Percentiles rank a stretch among this genome's conserved stretches.
Evolutionary conservation across 2,113 vertebrate species (phyloP).

Genomic region (Lates calcarifer): DNA sequence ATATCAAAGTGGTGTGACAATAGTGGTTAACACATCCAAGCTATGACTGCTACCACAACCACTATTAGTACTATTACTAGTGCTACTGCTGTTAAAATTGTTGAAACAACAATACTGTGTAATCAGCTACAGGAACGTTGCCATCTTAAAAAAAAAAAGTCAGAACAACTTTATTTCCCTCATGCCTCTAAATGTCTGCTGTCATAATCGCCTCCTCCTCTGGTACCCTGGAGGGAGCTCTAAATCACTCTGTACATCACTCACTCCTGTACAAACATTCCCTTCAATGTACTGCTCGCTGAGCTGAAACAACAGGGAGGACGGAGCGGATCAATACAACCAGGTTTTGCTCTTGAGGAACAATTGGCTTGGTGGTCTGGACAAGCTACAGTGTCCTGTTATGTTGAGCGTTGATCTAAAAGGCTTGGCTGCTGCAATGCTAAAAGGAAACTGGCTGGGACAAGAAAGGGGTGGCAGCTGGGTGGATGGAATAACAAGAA

Average conservation of each 20-base stretch:
- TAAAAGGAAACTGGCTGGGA: constrained; percentile 1
- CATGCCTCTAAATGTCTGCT: constrained; percentile 53
- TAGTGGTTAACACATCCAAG: neutral
- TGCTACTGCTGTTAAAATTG: constrained; percentile 2
- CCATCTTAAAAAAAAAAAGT: constrained; percentile 44
- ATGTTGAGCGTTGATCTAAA: constrained; percentile 49
- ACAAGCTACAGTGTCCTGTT: constrained; percentile 55
- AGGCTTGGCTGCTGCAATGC: neutral
- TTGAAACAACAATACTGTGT: constrained; percentile 17
- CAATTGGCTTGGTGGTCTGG: constrained; percentile 54
- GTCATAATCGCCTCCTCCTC: constrained; percentile 52
- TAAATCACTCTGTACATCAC: constrained; percentile 72
- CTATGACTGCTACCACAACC: neutral
- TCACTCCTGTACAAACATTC: constrained; percentile 73
- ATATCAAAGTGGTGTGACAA: neutral
- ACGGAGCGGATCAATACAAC: constrained; percentile 69
- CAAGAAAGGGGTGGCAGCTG: neutral
- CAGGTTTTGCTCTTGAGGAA: constrained; percentile 73
- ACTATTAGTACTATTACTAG: neutral
- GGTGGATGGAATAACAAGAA: constrained; percentile 18
- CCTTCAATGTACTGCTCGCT: constrained; percentile 60
- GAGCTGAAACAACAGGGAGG: constrained; percentile 73
- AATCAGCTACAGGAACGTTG: constrained; percentile 25
- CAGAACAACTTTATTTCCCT: constrained; percentile 51
- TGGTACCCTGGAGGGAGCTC: constrained; percentile 42